A percentile compares a stretch with the other conserved stretches of the same genome.
Evolutionary conservation across 2,888 invertebrate species (phyloP).

Genomic region (Ichneumoninae sp.): DNA sequence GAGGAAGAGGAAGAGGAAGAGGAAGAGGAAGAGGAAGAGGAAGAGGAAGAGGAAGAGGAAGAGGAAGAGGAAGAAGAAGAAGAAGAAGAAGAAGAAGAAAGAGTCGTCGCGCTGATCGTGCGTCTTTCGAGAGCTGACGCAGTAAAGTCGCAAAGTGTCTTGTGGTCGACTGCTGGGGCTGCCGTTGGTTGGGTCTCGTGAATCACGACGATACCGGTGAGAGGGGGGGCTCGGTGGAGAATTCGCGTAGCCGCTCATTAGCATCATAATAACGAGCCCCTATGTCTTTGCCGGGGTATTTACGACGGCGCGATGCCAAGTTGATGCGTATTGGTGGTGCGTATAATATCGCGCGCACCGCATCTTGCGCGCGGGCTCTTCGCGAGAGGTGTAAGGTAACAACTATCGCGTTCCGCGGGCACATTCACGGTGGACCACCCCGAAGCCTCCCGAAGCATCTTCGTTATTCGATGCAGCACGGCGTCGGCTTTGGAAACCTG

Average conservation of each 20-base stretch:
- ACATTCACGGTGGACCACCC: constrained; percentile 77
- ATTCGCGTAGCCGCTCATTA: constrained; percentile 78
- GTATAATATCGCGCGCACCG: constrained; percentile 75
- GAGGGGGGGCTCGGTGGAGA: constrained; percentile 67
- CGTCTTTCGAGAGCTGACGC: constrained; percentile 22
- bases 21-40: background rate
- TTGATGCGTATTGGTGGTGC: constrained; percentile 80
- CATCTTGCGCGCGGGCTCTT: constrained; percentile 59
- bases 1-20: background rate
- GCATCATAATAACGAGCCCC: constrained; percentile 81
- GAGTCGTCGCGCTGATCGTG: constrained; percentile 16
- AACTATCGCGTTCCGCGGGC: constrained; percentile 72
- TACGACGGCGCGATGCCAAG: constrained; percentile 78
- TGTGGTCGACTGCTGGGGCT: constrained; percentile 16
- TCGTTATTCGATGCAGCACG: constrained; percentile 55
- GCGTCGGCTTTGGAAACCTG: background rate
- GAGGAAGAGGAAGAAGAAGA: background rate
- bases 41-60: background rate
- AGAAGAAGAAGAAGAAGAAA: constrained; percentile 9
- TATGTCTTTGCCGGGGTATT: constrained; percentile 78
- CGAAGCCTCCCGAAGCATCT: constrained; percentile 67
- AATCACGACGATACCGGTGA: constrained; percentile 71
- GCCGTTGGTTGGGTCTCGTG: constrained; percentile 62
- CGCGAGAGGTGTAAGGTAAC: constrained; percentile 80
- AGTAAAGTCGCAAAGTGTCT: constrained; percentile 43